Evolutionary conservation across 2,797 vertebrate species (phyloP).

Genomic region (Margarornis squamiger): DNA sequence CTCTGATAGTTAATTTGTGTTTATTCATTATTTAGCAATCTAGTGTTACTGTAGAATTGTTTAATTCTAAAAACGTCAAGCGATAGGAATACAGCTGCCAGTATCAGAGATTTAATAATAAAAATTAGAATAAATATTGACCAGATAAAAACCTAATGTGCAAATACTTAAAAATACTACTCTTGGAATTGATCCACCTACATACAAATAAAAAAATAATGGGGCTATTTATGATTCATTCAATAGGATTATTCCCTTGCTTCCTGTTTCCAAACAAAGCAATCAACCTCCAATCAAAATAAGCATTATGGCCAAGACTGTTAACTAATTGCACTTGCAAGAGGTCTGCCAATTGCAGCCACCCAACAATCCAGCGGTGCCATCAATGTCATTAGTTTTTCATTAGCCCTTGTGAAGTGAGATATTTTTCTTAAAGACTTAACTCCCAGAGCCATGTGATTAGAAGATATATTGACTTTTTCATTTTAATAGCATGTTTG

Average conservation of each 20-base stretch:
- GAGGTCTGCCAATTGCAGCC: background rate
- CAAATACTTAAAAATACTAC: slow-evolving; percentile 2
- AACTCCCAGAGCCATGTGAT: background rate
- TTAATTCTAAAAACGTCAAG: background rate
- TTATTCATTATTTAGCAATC: background rate
- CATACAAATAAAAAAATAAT: background rate
- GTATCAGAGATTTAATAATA: background rate
- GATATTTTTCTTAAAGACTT: background rate
- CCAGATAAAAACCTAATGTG: background rate
- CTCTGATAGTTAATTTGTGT: background rate
- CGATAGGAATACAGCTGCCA: background rate
- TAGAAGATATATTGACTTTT: background rate
- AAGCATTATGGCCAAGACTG: background rate
- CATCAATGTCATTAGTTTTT: slow-evolving; percentile 5
- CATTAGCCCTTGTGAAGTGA: background rate
- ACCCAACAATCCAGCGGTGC: background rate
- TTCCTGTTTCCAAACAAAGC: slow-evolving; percentile 37
- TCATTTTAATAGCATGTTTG: background rate
- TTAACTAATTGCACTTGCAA: background rate
- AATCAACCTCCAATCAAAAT: background rate
- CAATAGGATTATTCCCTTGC: slow-evolving; percentile 30
- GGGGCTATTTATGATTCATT: slow-evolving; percentile 5
- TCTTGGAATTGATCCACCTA: background rate
- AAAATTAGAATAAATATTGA: slow-evolving; percentile 23
- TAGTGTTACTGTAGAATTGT: background rate